These are phyloP conservation scores for Kryphioiulus occultus DNA, from an alignment of 2,888 invertebrate species.

Conservation along the genomic window DNA sequence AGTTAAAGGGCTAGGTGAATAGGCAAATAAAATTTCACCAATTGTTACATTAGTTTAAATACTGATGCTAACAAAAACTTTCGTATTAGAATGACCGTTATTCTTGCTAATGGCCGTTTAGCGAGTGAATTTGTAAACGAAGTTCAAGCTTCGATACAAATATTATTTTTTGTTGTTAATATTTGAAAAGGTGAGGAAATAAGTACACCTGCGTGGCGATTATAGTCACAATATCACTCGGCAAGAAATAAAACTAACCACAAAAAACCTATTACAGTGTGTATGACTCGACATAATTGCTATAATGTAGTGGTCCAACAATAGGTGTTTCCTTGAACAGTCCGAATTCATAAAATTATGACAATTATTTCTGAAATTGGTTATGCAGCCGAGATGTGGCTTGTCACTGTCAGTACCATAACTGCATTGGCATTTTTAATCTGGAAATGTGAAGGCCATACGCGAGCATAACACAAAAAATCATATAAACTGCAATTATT, in stretches of 20 bases:
- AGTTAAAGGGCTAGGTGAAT: no score
- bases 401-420: constrained; percentile 26
- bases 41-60: no score
- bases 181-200: constrained; percentile 12
- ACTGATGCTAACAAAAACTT: no score
- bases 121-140: not conserved
- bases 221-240: not conserved
- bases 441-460: not conserved
- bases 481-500: not conserved
- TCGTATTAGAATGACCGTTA: not conserved
- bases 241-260: not conserved
- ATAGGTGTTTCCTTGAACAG: constrained; percentile 30
- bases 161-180: not conserved
- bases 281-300: constrained; percentile 35
- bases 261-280: not conserved
- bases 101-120: no score
- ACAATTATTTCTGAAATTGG: constrained; percentile 20
- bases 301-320: constrained; percentile 10
- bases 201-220: constrained; percentile 6
- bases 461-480: constrained; percentile 1
- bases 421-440: not conserved
- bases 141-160: not conserved
- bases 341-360: constrained; percentile 31
- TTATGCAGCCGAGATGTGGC: constrained; percentile 20
- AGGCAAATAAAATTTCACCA: no score